Evolutionary conservation across 2,113 vertebrate genomes (phyloP).

Genomic region (Urocitellus parryii): DNA sequence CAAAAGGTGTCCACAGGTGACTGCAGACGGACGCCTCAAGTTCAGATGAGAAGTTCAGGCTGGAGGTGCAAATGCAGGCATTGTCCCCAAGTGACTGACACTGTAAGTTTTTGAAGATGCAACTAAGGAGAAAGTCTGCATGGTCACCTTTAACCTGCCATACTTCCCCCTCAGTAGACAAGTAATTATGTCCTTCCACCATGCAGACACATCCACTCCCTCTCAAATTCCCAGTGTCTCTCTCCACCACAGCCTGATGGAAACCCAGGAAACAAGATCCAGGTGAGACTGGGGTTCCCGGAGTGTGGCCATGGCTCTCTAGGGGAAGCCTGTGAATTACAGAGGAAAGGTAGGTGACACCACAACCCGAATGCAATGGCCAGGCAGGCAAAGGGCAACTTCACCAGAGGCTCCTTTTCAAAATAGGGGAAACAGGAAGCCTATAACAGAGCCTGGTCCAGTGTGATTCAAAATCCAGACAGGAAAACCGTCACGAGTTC

Average conservation of each 20-base stretch:
- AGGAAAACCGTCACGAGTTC: not conserved
- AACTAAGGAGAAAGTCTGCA: not conserved
- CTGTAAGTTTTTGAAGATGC: not conserved
- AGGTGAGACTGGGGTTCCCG: not conserved
- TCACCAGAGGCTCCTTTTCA: not conserved
- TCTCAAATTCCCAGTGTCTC: not conserved
- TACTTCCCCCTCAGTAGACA: not conserved
- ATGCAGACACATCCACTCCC: not conserved
- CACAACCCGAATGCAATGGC: not conserved
- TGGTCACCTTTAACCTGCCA: fast-evolving
- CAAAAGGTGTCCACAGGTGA: not conserved
- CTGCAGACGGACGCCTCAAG: not conserved
- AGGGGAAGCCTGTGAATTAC: not conserved
- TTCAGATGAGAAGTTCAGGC: not conserved
- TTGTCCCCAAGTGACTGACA: not conserved
- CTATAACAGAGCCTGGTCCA: not conserved
- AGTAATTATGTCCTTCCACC: not conserved
- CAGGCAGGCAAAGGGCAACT: no score
- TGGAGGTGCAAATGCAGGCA: no score
- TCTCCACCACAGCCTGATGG: not conserved
- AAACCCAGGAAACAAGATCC: not conserved
- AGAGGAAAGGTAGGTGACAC: not conserved
- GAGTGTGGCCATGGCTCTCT: no score
- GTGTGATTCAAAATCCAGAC: not conserved
- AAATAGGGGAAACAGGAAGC: not conserved